phyloP scores from a whole-genome alignment of 2,797 vertebrate genomes.

The Chloroceryle inda region DNA sequence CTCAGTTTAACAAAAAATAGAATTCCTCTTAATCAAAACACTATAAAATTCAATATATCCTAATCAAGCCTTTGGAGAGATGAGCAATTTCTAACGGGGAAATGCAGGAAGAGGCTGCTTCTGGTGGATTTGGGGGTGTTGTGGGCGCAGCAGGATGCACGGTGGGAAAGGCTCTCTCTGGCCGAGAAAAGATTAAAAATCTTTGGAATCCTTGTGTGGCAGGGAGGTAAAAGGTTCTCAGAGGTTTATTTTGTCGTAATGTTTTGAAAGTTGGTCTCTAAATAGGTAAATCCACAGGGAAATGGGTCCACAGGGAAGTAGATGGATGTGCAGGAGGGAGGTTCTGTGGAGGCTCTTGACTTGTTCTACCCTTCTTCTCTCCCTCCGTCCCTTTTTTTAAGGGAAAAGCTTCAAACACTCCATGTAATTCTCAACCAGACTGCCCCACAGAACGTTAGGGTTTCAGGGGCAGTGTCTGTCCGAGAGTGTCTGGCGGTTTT shows the following conservation, averaged over 20 bases:
- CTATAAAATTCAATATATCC: background rate
- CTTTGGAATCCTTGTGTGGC: no score
- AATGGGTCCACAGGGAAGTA: background rate
- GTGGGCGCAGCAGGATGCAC: accelerated
- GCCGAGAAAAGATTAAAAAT: background rate
- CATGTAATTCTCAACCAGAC: accelerated
- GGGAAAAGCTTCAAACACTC: no score
- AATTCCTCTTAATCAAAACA: background rate
- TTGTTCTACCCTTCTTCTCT: background rate
- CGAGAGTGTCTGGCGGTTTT: accelerated
- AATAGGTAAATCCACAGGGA: background rate
- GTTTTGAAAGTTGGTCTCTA: background rate
- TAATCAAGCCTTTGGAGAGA: background rate
- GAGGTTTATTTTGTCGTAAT: accelerated
- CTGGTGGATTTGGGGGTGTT: background rate
- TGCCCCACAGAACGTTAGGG: accelerated
- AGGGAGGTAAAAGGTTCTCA: accelerated
- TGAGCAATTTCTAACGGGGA: background rate
- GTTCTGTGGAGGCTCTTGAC: background rate
- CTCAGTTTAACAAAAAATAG: background rate
- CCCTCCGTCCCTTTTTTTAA: background rate
- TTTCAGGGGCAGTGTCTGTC: accelerated
- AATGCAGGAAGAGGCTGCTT: background rate
- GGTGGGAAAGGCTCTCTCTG: background rate
- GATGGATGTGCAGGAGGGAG: accelerated